Percentiles rank a stretch among this genome's conserved stretches.
phyloP scores from a whole-genome alignment of 2,113 vertebrate genomes.

The Anolis carolinensis region DNA sequence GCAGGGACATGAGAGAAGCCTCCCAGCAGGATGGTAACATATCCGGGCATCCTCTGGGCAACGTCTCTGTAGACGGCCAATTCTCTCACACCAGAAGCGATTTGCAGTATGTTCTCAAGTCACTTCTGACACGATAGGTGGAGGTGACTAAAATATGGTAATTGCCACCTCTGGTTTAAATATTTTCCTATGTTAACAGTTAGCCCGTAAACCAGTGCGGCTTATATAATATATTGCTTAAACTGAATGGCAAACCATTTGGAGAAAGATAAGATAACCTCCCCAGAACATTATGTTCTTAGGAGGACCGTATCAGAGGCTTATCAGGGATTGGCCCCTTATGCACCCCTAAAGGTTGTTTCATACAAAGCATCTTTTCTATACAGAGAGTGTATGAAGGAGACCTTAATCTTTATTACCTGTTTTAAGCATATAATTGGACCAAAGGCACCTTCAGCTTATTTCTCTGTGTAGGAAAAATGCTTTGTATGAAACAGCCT shows the following conservation, averaged over 20 bases:
- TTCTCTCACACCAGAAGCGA: too few relatives aligned
- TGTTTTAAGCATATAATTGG: conserved; percentile 1
- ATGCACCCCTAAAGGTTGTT: not conserved
- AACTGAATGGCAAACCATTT: not conserved
- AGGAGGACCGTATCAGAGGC: not conserved
- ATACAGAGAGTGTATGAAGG: not conserved
- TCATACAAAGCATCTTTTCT: not conserved
- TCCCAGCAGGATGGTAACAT: too few relatives aligned
- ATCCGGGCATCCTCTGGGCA: too few relatives aligned
- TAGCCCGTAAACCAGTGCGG: not conserved
- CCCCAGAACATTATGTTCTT: not conserved
- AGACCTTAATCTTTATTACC: not conserved
- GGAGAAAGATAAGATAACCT: not conserved
- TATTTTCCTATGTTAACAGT: not conserved
- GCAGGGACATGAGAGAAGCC: too few relatives aligned
- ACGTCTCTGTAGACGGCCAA: too few relatives aligned
- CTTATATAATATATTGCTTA: not conserved
- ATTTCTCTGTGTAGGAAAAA: not conserved
- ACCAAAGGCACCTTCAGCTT: not conserved
- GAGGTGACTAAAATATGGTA: too few relatives aligned
- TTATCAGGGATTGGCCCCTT: not conserved
- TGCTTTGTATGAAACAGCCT: not conserved
- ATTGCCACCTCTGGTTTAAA: not conserved
- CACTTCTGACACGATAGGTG: too few relatives aligned
- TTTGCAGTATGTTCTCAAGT: too few relatives aligned